A percentile compares a stretch with the other conserved stretches of the same genome.
phyloP scores from a whole-genome alignment of 2,888 invertebrate genomes.

The Caenorhabditis wallacei region DNA sequence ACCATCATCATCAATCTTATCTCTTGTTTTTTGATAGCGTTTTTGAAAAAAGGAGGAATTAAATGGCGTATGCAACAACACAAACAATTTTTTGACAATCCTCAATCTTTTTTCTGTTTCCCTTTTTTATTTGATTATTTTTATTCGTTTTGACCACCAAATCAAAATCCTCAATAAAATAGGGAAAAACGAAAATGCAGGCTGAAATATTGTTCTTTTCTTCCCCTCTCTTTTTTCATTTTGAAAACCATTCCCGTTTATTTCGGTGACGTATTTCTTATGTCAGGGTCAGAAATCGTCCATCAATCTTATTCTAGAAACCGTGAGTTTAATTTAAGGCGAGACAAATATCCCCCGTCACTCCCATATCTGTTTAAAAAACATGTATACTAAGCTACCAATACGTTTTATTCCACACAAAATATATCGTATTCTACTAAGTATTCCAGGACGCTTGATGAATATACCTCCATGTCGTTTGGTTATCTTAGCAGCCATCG shows the following conservation, averaged over 20 bases:
- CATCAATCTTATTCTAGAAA: no score
- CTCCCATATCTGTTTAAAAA: no score
- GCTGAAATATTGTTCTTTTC: background rate
- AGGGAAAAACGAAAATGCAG: background rate
- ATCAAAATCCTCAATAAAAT: background rate
- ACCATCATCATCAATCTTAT: constrained; percentile 39
- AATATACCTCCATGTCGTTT: constrained; percentile 72
- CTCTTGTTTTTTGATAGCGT: constrained; percentile 48
- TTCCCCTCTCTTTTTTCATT: constrained; percentile 5
- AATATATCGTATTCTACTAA: no score
- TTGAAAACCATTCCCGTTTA: background rate
- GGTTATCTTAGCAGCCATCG: constrained; percentile 75
- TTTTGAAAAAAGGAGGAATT: background rate
- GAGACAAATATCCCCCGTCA: no score
- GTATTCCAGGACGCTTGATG: constrained; percentile 54
- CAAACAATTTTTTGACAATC: constrained; percentile 3
- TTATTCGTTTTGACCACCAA: background rate
- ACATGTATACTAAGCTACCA: no score
- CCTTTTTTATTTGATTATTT: background rate
- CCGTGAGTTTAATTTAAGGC: no score
- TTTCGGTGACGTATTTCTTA: no score
- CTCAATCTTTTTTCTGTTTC: constrained; percentile 5
- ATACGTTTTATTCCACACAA: no score
- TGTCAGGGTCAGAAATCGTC: no score
- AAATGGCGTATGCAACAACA: background rate